Conservation (phyloP, 2,888 invertebrate species). For the Tupiocoris notatus region DNA sequence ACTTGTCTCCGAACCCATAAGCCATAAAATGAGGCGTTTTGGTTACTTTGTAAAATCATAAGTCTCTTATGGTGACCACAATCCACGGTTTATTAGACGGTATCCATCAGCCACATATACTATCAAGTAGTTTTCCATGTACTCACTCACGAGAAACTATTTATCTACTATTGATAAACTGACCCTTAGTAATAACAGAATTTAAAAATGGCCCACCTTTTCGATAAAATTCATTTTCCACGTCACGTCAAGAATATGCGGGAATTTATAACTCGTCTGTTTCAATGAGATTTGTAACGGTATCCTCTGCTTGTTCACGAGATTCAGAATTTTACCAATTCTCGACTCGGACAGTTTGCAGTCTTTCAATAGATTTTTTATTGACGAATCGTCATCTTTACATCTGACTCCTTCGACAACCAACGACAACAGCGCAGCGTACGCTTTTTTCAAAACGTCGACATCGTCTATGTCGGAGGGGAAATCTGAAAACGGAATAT, state of each 20-base stretch:
- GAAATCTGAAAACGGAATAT: conserved; percentile 22
- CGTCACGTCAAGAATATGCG: conserved; percentile 40
- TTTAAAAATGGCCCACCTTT: conserved; percentile 34
- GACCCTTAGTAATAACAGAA: no score
- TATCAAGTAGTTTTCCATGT: no score
- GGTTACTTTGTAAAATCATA: no score
- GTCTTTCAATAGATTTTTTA: conserved; percentile 19
- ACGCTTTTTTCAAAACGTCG: conserved; percentile 43
- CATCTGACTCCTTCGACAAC: conserved; percentile 41
- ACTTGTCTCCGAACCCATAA: no score
- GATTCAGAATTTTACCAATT: conserved; percentile 33
- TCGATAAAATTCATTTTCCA: conserved; percentile 46
- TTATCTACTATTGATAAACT: no score
- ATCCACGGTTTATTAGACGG: no score
- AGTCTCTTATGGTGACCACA: no score
- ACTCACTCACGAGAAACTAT: no score
- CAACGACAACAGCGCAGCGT: conserved; percentile 39
- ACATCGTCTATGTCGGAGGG: conserved; percentile 13
- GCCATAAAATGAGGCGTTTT: no score
- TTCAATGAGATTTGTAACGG: conserved; percentile 35
- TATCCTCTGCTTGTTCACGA: conserved; percentile 22
- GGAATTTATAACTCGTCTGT: conserved; percentile 31
- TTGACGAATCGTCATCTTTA: conserved; percentile 32
- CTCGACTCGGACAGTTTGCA: conserved; percentile 26
- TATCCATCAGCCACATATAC: no score